Evolutionary conservation across 2,888 invertebrate genomes (phyloP), one percentile per base, ranked within the genome.

Genomic region (Chouioia cunea): DNA sequence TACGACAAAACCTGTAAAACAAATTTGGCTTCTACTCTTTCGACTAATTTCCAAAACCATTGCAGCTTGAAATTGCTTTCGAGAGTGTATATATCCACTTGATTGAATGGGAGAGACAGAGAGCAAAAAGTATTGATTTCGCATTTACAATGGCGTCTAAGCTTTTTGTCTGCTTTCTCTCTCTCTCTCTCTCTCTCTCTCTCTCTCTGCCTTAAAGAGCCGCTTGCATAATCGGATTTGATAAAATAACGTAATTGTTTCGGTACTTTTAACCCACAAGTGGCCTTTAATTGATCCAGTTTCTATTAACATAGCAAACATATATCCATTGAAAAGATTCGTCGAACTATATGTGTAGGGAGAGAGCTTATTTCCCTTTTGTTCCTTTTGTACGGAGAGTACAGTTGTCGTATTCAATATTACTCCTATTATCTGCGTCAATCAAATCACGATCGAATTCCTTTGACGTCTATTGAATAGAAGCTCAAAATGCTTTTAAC

Each of bases 391-490:
- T 52, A 57, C 23, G 52, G 50, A 68, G 36, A 36, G 50, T 57
- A 62, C 68, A 65, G 65, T 62, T 52, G 68, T 50, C 56, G 65
- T 64, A 56, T 68, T 56, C 54, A 54, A 71, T 64, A 64, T 63
- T 60, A 66, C 60, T 64, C 36, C 67, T 64, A 67, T 71, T 72
- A 68, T 72, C 65, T 56, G 56, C 43, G 65, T 65, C 65, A 65
- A 72, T 72, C 60, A 65, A 68, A 68, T 68, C 65, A 57, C 57
- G 60, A 68, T 72, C 54, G 46, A 65, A 68, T 72, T 65, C 68
- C 65, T 60, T 22, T 54, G 52, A 18, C 60, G 54, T 52, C 22
- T 68, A 65, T 60, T 64, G 27, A 59, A 67, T 44, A 36, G 23
- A 48, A 52, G 50, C 56, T 52, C 44, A 72, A 68, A 36, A 56